Percentiles rank a stretch among this genome's conserved stretches.
Evolutionary conservation across 2,113 vertebrate species (phyloP).

Genomic region (Ifrita kowaldi): DNA sequence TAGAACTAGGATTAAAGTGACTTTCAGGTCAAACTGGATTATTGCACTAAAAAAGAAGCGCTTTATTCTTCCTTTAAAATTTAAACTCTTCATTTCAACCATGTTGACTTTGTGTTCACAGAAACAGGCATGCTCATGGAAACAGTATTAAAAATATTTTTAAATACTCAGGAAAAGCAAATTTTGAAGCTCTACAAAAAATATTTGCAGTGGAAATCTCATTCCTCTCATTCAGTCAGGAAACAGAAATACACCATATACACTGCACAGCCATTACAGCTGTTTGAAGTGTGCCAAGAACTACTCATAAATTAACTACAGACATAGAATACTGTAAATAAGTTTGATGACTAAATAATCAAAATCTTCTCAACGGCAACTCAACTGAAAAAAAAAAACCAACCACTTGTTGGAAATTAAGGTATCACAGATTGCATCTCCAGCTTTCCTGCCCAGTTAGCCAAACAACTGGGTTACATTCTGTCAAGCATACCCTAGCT

Average conservation of each 20-base stretch:
- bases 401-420: slow-evolving; percentile 7
- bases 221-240: slow-evolving; percentile 36
- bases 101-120: slow-evolving; percentile 41
- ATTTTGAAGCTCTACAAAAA: slow-evolving; percentile 41
- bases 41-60: neutral
- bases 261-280: neutral
- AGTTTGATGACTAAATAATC: slow-evolving; percentile 25
- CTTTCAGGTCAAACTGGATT: slow-evolving; percentile 43
- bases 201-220: slow-evolving; percentile 56
- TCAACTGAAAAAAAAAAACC: neutral
- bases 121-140: slow-evolving; percentile 39
- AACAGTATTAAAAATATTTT: slow-evolving; percentile 59
- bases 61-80: slow-evolving; percentile 22
- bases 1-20: slow-evolving; percentile 56
- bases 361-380: neutral
- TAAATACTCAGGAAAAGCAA: slow-evolving; percentile 41
- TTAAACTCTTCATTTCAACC: slow-evolving; percentile 31
- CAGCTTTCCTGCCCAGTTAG: neutral
- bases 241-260: slow-evolving; percentile 35
- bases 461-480: neutral
- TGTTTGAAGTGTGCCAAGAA: slow-evolving; percentile 35
- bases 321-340: slow-evolving; percentile 26
- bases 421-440: neutral
- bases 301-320: slow-evolving; percentile 46
- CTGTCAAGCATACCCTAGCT: neutral